Conservation (phyloP, 2,113 vertebrate species). For the Amazona guildingii region DNA sequence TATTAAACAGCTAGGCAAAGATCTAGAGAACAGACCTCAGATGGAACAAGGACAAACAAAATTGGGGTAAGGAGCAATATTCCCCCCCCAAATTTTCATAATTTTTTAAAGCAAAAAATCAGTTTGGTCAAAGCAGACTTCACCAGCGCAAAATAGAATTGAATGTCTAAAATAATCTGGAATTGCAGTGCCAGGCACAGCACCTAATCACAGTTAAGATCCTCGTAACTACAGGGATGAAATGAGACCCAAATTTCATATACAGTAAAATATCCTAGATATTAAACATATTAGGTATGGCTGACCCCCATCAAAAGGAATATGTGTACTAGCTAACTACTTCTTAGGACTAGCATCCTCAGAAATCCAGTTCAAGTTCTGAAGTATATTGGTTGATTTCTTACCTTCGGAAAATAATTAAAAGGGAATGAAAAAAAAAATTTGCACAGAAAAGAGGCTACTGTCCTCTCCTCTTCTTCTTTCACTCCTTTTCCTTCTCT, state of each 20-base stretch:
- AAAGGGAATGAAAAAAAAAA: background rate
- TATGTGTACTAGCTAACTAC: background rate
- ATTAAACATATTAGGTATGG: background rate
- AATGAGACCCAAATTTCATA: background rate
- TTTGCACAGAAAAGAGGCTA: background rate
- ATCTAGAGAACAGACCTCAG: background rate
- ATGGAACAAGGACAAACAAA: background rate
- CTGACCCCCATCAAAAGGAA: background rate
- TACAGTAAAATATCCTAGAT: background rate
- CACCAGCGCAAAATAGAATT: background rate
- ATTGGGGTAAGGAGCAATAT: background rate
- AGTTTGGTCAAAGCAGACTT: background rate
- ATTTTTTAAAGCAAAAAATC: background rate
- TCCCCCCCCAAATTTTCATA: background rate
- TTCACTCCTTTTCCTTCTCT: background rate
- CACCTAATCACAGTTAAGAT: accelerated
- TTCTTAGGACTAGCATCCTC: background rate
- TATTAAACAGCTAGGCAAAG: background rate
- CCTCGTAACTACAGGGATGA: background rate
- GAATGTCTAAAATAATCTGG: background rate
- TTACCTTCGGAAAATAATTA: background rate
- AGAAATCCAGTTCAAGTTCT: background rate
- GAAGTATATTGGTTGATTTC: background rate
- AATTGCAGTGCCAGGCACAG: background rate
- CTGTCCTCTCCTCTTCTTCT: background rate